phyloP scores from a whole-genome alignment of 2,797 vertebrate species.

The Naso thynnoides region DNA sequence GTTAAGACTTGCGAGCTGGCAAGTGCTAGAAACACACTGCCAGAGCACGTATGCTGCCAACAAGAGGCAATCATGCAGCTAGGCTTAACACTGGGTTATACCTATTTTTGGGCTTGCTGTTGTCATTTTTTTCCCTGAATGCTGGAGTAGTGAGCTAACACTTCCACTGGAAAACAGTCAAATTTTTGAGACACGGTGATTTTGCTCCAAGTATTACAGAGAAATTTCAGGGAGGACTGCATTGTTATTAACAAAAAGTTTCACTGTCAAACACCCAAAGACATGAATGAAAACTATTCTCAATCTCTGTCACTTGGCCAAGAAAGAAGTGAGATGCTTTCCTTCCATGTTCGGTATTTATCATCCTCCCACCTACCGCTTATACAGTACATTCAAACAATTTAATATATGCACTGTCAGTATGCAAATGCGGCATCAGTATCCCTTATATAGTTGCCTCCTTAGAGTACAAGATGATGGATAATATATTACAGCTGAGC shows the following conservation, averaged over 20 bases:
- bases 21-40: conserved; percentile 44
- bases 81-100: conserved; percentile 52
- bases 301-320: conserved; percentile 42
- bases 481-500: conserved; percentile 77
- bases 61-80: conserved; percentile 59
- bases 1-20: conserved; percentile 47
- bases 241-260: conserved; percentile 33
- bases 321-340: conserved; percentile 36
- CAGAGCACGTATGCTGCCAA: conserved; percentile 54
- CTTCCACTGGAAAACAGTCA: conserved; percentile 26
- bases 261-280: conserved; percentile 31
- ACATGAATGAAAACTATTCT: conserved; percentile 38
- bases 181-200: conserved; percentile 20
- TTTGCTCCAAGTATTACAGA: conserved; percentile 35
- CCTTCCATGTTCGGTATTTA: conserved; percentile 36
- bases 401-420: conserved; percentile 62
- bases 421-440: conserved; percentile 72
- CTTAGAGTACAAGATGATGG: conserved; percentile 76
- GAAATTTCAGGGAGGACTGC: conserved; percentile 7
- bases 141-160: conserved; percentile 30
- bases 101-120: conserved; percentile 37
- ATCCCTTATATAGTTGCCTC: conserved; percentile 66
- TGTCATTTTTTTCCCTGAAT: conserved; percentile 41
- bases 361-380: conserved; percentile 34
- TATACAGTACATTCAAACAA: conserved; percentile 57